Percentiles rank a stretch among this genome's conserved stretches.
Conservation (phyloP, 2,113 vertebrate species). For the Bettongia penicillata region DNA sequence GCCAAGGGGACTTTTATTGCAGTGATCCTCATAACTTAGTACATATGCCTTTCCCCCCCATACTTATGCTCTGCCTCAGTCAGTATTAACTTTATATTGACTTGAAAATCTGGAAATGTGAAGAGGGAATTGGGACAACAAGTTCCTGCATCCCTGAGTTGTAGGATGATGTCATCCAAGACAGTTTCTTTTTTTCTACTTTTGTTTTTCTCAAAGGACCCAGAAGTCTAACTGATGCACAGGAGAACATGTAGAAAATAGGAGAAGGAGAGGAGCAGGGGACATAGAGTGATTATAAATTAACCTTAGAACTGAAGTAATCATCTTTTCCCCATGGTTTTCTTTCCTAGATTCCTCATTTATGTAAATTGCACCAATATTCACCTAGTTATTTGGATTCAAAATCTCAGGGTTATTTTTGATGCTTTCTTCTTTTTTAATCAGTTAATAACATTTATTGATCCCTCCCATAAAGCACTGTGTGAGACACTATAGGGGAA, state of each 20-base stretch:
- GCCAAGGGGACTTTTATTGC: background rate
- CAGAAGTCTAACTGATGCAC: background rate
- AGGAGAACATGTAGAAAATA: background rate
- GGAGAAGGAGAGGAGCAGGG: background rate
- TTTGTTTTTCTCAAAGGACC: background rate
- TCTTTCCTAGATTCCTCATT: background rate
- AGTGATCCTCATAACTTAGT: background rate
- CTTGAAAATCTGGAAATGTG: background rate
- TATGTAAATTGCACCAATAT: background rate
- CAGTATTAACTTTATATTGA: background rate
- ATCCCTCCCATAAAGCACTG: background rate
- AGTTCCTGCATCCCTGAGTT: background rate
- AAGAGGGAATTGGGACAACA: background rate
- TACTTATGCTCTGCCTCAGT: background rate
- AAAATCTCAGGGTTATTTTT: background rate
- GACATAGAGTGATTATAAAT: background rate
- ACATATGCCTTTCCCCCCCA: background rate
- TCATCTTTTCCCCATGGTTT: background rate
- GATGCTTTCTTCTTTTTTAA: background rate
- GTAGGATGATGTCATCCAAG: background rate
- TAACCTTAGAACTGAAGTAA: background rate
- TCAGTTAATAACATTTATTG: background rate
- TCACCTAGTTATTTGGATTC: background rate
- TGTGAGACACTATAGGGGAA: background rate
- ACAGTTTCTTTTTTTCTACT: background rate